Percentiles rank a stretch among this genome's conserved stretches.
phyloP scores from a whole-genome alignment of 2,797 vertebrate genomes.

The Sphenopsis melanotis region DNA sequence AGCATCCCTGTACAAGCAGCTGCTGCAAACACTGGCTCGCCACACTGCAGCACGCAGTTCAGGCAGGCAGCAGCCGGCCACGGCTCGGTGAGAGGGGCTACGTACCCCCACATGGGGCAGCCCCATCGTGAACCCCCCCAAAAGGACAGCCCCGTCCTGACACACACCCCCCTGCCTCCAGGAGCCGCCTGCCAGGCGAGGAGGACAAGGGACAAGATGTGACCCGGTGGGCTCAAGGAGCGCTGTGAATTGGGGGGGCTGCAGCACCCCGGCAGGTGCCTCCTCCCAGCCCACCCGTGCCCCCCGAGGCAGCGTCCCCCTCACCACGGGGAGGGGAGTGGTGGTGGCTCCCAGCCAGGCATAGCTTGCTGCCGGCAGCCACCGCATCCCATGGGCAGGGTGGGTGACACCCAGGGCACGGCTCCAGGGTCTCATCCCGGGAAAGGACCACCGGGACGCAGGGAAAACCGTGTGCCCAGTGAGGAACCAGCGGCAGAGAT shows the following conservation, averaged over 20 bases:
- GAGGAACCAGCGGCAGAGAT: not conserved
- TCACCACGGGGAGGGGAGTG: not conserved
- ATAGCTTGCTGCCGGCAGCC: not conserved
- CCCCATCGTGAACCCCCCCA: not conserved
- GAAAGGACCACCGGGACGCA: not conserved
- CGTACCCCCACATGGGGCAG: not conserved
- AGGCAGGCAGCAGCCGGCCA: not conserved
- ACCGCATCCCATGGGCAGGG: not conserved
- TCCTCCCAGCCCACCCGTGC: not conserved
- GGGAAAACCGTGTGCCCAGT: accelerated
- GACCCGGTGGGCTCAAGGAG: not conserved
- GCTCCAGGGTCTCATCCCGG: not conserved
- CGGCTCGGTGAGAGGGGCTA: not conserved
- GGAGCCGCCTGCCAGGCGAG: not conserved
- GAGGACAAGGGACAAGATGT: not conserved
- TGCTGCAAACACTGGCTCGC: constrained; percentile 6
- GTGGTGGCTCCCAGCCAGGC: not conserved
- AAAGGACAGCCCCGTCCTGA: not conserved
- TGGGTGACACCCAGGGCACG: not conserved
- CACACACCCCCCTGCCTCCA: not conserved
- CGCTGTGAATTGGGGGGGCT: not conserved
- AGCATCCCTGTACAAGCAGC: not conserved
- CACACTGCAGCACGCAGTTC: constrained; percentile 9
- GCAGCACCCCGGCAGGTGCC: not conserved
- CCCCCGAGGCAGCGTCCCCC: not conserved